A percentile compares a stretch with the other conserved stretches of the same genome.
phyloP scores from a whole-genome alignment of 2,797 vertebrate species.

The Platalea minor region DNA sequence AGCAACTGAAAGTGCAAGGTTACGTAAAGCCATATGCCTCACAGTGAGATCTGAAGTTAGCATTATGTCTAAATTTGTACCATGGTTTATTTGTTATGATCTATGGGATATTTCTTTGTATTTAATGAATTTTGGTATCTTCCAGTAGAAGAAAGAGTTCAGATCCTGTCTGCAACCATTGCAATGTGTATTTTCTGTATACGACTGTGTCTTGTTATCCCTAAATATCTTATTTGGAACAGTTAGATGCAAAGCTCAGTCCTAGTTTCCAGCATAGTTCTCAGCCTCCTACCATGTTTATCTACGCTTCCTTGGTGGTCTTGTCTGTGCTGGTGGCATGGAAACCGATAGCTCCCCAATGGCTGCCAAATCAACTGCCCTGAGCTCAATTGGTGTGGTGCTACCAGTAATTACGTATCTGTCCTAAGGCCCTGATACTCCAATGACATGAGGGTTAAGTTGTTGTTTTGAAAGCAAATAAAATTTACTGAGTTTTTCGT shows the following conservation, averaged over 20 bases:
- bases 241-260: neutral
- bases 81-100: neutral
- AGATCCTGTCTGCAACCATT: neutral
- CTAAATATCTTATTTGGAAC: conserved; percentile 13
- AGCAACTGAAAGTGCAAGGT: neutral
- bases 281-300: conserved; percentile 47
- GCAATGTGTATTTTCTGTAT: neutral
- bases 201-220: neutral
- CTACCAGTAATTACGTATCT: conserved; percentile 6
- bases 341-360: conserved; percentile 8
- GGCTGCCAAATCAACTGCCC: conserved; percentile 35
- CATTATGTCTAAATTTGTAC: neutral
- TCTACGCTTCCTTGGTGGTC: conserved; percentile 53
- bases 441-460: neutral
- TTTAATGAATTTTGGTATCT: neutral
- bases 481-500: neutral
- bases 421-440: neutral
- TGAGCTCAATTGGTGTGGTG: neutral
- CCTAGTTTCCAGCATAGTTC: neutral
- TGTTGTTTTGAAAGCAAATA: conserved; percentile 53
- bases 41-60: neutral
- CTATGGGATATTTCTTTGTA: neutral
- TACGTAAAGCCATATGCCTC: neutral
- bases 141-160: neutral
- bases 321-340: neutral